A percentile compares a stretch with the other conserved stretches of the same genome.
Evolutionary conservation across 2,888 invertebrate genomes (phyloP).

Genomic region (Leptinotarsa juncta): DNA sequence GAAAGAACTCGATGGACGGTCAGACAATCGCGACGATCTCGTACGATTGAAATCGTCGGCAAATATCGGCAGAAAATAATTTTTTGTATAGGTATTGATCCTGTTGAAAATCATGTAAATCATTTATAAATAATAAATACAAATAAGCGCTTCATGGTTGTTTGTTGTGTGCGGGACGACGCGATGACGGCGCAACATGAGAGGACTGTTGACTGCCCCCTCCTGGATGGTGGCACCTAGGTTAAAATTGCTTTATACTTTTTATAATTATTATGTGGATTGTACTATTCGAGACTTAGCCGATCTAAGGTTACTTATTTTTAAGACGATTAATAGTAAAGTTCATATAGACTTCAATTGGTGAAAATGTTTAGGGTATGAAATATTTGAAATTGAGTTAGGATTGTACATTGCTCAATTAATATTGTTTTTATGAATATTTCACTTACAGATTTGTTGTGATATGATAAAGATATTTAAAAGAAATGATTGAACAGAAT

Average conservation of each 20-base stretch:
- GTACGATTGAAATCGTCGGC: constrained; percentile 46
- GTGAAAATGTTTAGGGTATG: constrained; percentile 61
- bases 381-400: constrained; percentile 60
- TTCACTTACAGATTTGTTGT: constrained; percentile 57
- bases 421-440: constrained; percentile 55
- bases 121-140: constrained; percentile 58
- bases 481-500: constrained; percentile 49
- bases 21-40: constrained; percentile 41
- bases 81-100: constrained; percentile 57
- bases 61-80: constrained; percentile 50
- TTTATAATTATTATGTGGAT: constrained; percentile 61
- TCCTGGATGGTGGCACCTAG: constrained; percentile 46
- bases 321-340: constrained; percentile 59
- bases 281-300: constrained; percentile 54
- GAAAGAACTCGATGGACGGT: not conserved
- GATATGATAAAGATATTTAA: constrained; percentile 55
- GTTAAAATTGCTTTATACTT: constrained; percentile 65
- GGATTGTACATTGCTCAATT: constrained; percentile 65
- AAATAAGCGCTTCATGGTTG: constrained; percentile 58
- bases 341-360: constrained; percentile 51
- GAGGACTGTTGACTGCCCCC: constrained; percentile 39
- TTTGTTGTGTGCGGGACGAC: constrained; percentile 55
- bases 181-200: constrained; percentile 37
- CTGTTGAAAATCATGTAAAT: constrained; percentile 58
- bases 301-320: constrained; percentile 64